Conservation (phyloP, 1,140 invertebrate species). For the Aphaenogaster floridana region DNA sequence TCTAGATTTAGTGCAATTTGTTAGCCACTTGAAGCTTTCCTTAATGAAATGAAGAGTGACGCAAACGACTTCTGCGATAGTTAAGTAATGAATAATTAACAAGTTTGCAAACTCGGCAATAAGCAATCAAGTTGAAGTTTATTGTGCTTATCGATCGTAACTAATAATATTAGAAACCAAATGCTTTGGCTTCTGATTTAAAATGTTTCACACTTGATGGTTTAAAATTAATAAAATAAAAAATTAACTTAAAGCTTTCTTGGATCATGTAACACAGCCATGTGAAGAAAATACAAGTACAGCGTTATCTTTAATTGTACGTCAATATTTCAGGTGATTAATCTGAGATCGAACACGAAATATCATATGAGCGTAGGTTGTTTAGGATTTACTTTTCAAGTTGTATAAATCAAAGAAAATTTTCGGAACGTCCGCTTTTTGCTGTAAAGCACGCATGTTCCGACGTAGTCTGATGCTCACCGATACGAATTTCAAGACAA, state of each 20-base stretch:
- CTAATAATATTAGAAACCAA: not conserved
- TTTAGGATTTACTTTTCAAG: not conserved
- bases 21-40: not conserved
- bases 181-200: not conserved
- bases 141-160: not conserved
- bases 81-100: not conserved
- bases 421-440: not conserved
- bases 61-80: not conserved
- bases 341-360: not conserved
- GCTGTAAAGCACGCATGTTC: not conserved
- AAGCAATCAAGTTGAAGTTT: constrained; percentile 20
- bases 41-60: not conserved
- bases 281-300: not conserved
- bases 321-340: not conserved
- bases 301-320: not conserved
- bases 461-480: no score
- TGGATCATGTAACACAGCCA: not conserved
- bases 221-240: constrained; percentile 15
- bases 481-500: not conserved
- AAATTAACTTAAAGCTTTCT: constrained; percentile 17
- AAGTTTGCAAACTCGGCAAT: not conserved
- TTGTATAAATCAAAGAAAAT: not conserved
- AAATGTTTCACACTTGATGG: not conserved
- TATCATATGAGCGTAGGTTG: not conserved
- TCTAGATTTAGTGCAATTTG: not conserved